These are phyloP conservation scores for Tetranychus piercei DNA, from an alignment of 2,888 invertebrate species.

Conservation along the genomic window DNA sequence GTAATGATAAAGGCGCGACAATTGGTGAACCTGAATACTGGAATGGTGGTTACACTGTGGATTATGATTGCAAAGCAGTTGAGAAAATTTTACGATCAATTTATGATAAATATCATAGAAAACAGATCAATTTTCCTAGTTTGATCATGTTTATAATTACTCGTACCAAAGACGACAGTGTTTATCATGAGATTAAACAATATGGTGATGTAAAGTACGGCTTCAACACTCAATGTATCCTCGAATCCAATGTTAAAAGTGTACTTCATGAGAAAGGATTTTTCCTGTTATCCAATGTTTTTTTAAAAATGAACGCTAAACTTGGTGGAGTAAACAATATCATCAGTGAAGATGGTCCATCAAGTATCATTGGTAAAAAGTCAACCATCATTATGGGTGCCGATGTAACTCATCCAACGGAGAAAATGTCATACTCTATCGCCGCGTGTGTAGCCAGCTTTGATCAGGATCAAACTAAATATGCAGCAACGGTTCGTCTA, in stretches of 20 bases:
- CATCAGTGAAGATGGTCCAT: constrained; percentile 27
- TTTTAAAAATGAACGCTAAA: constrained; percentile 47
- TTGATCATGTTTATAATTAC: background rate
- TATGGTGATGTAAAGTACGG: constrained; percentile 33
- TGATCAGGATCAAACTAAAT: constrained; percentile 29
- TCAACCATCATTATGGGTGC: constrained; percentile 57
- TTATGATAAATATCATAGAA: background rate
- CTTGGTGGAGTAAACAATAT: constrained; percentile 40
- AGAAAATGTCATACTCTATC: constrained; percentile 21
- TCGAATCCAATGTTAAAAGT: background rate
- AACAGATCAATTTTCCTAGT: background rate
- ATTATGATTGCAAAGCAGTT: background rate
- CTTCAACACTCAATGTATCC: constrained; percentile 34
- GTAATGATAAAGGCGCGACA: background rate
- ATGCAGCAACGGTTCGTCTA: constrained; percentile 48
- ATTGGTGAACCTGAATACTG: background rate
- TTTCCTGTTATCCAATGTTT: constrained; percentile 28
- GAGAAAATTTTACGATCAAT: background rate
- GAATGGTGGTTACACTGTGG: background rate
- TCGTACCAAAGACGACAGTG: constrained; percentile 9
- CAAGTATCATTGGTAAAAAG: constrained; percentile 30
- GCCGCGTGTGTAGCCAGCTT: constrained; percentile 30
- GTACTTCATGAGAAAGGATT: background rate
- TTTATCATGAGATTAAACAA: constrained; percentile 22
- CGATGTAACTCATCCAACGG: constrained; percentile 61